Evolutionary conservation across 2,797 vertebrate genomes (phyloP).

Genomic region (Pachyuromys duprasi): DNA sequence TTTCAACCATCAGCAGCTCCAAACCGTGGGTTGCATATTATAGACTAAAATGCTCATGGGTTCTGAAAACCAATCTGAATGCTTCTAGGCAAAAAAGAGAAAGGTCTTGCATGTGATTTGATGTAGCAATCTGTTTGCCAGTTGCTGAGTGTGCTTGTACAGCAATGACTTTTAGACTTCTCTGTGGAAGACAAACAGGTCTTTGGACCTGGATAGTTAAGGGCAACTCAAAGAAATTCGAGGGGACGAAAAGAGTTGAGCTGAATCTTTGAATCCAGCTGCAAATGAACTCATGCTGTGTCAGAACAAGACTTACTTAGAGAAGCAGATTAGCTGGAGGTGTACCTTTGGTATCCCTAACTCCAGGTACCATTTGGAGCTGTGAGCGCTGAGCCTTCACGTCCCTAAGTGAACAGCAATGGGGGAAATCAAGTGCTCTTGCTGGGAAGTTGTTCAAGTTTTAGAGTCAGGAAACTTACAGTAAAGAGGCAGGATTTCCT

Average conservation of each 20-base stretch:
- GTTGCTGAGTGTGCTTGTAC: constrained; percentile 20
- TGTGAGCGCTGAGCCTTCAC: not conserved
- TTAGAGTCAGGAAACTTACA: constrained; percentile 76
- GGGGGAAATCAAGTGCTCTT: constrained; percentile 63
- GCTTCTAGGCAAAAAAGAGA: not conserved
- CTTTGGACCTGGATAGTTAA: not conserved
- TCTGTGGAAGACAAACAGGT: not conserved
- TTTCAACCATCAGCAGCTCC: not conserved
- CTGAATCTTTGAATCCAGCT: not conserved
- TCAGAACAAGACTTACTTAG: not conserved
- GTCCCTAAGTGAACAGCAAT: constrained; percentile 15
- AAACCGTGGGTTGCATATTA: not conserved
- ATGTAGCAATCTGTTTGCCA: not conserved
- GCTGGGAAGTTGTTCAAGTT: constrained; percentile 70
- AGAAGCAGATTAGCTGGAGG: not conserved
- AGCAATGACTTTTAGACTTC: not conserved
- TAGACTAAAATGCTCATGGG: not conserved
- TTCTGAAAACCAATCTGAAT: not conserved
- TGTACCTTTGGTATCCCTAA: not conserved
- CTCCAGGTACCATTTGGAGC: not conserved
- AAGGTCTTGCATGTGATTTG: not conserved
- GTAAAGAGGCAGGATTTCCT: constrained; percentile 74
- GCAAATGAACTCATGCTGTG: not conserved
- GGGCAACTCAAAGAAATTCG: not conserved
- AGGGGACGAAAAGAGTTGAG: not conserved